These are phyloP conservation scores for Mystacornis crossleyi DNA, from an alignment of 2,113 vertebrate genomes.

Conservation along the genomic window DNA sequence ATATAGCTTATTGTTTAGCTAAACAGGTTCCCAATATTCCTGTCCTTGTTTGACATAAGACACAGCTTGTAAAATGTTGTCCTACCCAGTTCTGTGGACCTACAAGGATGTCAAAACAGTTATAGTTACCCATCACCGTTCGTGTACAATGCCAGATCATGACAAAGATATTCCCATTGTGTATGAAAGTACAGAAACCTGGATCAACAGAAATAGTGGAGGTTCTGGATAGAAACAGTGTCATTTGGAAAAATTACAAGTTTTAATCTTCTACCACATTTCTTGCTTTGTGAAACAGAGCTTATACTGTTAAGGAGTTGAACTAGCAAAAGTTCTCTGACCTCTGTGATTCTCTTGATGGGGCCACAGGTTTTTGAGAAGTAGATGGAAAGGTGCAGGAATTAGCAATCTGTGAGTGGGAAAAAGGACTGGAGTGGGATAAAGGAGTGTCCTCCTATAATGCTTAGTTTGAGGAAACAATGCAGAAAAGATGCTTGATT, in stretches of 20 bases:
- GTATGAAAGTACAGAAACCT: not conserved
- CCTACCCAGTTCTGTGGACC: not conserved
- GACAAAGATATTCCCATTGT: not conserved
- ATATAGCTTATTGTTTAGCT: not conserved
- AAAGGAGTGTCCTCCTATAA: not conserved
- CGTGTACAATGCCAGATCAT: not conserved
- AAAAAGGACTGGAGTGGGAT: not conserved
- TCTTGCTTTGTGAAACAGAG: not conserved
- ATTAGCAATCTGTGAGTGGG: not conserved
- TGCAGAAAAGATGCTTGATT: not conserved
- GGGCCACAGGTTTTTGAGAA: not conserved
- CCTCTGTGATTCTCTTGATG: not conserved
- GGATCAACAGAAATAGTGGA: not conserved
- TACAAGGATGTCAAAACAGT: not conserved
- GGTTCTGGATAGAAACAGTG: not conserved
- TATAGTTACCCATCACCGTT: not conserved
- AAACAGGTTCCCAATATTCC: not conserved
- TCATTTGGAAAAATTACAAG: not conserved
- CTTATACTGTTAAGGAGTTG: fast-evolving
- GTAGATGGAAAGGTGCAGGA: not conserved
- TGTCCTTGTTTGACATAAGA: not conserved
- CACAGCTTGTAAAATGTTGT: not conserved
- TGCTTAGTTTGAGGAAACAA: not conserved
- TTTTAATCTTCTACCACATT: not conserved
- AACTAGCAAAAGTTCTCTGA: not conserved